Conservation (phyloP, 2,888 invertebrate species). For the Dyspetes luteomarginatus region DNA sequence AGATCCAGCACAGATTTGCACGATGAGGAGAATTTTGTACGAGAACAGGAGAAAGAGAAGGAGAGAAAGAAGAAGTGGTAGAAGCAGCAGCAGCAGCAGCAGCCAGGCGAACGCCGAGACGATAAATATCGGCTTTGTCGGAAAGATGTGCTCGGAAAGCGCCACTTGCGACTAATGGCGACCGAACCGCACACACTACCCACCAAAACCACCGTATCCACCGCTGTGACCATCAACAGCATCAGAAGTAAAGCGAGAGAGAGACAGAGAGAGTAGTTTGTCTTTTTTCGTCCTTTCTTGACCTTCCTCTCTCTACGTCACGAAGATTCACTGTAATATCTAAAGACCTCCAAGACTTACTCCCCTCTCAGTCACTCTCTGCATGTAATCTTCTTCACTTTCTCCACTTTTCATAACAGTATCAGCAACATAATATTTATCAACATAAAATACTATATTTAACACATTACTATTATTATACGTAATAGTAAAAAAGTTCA, state of each 20-base stretch:
- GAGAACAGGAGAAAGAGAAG: constrained; percentile 18
- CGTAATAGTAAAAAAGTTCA: background rate
- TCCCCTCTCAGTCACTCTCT: constrained; percentile 18
- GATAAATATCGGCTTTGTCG: constrained; percentile 81
- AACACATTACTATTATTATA: background rate
- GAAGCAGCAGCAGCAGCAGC: constrained; percentile 53
- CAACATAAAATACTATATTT: background rate
- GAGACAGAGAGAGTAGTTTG: background rate
- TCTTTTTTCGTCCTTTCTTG: background rate
- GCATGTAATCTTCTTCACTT: constrained; percentile 39
- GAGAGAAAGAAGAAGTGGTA: background rate
- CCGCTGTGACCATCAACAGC: constrained; percentile 36
- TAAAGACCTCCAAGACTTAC: background rate
- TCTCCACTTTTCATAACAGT: constrained; percentile 30
- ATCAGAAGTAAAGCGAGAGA: constrained; percentile 1
- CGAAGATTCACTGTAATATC: constrained; percentile 6
- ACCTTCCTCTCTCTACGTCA: background rate
- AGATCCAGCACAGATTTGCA: constrained; percentile 8
- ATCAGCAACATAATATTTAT: constrained; percentile 12
- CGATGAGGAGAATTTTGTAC: background rate
- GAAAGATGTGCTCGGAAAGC: constrained; percentile 79
- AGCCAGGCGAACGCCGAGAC: constrained; percentile 71
- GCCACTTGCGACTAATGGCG: constrained; percentile 82
- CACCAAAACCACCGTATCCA: constrained; percentile 29
- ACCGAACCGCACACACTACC: constrained; percentile 57